Evolutionary conservation across 2,888 invertebrate genomes (phyloP), one percentile per base, ranked within the genome.

Genomic region (Zaprionus lineosus): DNA sequence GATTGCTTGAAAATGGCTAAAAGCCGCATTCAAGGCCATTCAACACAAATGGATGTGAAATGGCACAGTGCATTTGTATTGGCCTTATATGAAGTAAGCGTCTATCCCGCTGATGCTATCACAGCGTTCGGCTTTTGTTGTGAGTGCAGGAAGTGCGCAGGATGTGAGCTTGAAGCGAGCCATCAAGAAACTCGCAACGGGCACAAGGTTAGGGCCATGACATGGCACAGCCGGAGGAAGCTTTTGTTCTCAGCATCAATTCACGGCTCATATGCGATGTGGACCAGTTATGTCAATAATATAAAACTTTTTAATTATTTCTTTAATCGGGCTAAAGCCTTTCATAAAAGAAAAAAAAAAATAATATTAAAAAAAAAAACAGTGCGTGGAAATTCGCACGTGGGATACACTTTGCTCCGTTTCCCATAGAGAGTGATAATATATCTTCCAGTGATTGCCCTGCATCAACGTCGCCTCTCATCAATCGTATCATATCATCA

Each of bases 11-110:
- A 75, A 74, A 68, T 60, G 60, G 39, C 63, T 77, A 65, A 81
- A 69, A 74, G 74, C 58, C 43, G 12, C 29, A 53, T 70, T 67
- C 75, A 76, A 83, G 79, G 83, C 52, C 59, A 44, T n/a, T 28
- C 21, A 14, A 21, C 63, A 43, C 29, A 21, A 34, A 43, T 60
- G 47, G 43, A 63, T 73, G 14, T 39, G 48, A 51, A 64, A 44
- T 41, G 65, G 41, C 28, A 31, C 57, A 60, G 50, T 47, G 62
- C 46, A 47, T 41, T 70, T 40, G 43, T 34, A 34, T 48, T 52
- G 33, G 33, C 28, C 26, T 18, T 26, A 16, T 34, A 11, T 16
- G n/a, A n/a, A n/a, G n/a, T n/a, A n/a, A n/a, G n/a, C n/a, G n/a
- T 34, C 43, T 16, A 12, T 11, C 2, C 18, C n/a, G 28, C 37